Conservation (phyloP, 2,113 vertebrate genomes). For the Spea multiplicata region DNA sequence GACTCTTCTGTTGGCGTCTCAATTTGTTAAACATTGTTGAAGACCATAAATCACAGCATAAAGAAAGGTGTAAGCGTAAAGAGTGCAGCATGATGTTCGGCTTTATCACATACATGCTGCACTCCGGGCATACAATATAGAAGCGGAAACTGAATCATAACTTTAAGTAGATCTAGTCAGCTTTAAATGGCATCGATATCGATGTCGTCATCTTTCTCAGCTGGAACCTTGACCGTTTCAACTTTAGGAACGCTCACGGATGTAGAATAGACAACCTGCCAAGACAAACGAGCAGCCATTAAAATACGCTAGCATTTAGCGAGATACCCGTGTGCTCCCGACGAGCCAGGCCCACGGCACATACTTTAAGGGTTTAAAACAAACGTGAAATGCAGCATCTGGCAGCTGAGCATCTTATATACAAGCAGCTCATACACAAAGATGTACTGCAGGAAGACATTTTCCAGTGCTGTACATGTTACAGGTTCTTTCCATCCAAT, state of each 20-base stretch:
- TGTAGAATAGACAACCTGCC: conserved; percentile 91
- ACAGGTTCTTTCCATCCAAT: too few relatives aligned
- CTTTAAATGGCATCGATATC: conserved; percentile 96
- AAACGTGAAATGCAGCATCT: too few relatives aligned
- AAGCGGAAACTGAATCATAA: conserved; percentile 58
- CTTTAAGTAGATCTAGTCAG: conserved; percentile 53
- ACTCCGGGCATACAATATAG: conserved; percentile 68
- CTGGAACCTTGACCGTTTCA: conserved; percentile 87
- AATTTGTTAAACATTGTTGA: conserved; percentile 64
- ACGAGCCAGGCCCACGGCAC: too few relatives aligned
- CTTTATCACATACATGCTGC: conserved; percentile 69
- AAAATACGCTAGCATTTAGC: too few relatives aligned
- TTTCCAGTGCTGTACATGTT: too few relatives aligned
- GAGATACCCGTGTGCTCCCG: too few relatives aligned
- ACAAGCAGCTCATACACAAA: too few relatives aligned
- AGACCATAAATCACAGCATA: conserved; percentile 69
- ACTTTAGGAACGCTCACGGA: conserved; percentile 91
- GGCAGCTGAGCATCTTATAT: too few relatives aligned
- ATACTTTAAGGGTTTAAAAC: too few relatives aligned
- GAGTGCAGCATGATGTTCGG: conserved; percentile 70
- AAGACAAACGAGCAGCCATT: conserved; percentile 22
- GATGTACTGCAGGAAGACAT: too few relatives aligned
- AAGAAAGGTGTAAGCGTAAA: conserved; percentile 64
- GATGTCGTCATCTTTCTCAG: conserved; percentile 91
- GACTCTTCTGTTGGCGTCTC: conserved; percentile 58